Conservation (phyloP, 1,140 invertebrate species). For the Drosophila mauritiana region DNA sequence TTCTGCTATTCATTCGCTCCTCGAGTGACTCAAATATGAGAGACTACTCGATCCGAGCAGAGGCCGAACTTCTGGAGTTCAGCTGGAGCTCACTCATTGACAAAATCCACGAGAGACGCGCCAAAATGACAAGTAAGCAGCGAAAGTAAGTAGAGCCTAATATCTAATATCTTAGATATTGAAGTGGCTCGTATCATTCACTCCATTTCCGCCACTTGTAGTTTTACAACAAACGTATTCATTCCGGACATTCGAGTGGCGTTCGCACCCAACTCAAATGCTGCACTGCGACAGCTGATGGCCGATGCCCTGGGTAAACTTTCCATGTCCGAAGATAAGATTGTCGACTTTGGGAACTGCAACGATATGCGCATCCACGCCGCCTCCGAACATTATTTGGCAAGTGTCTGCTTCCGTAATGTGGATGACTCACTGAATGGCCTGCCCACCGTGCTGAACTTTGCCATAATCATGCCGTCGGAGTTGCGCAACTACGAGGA, state of each 20-base stretch:
- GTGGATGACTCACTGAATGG: conserved; percentile 17
- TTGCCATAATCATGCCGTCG: conserved; percentile 44
- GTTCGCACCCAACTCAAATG: conserved; percentile 33
- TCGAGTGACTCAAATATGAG: neutral
- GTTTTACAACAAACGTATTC: conserved; percentile 31
- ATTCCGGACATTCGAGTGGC: conserved; percentile 31
- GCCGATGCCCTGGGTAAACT: neutral
- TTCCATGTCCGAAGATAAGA: neutral
- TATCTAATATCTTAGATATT: neutral
- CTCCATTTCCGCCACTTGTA: neutral
- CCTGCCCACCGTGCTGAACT: conserved; percentile 21
- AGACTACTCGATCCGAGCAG: neutral
- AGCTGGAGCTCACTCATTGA: neutral
- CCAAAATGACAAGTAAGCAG: neutral
- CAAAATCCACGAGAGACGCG: conserved; percentile 1
- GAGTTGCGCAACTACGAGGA: conserved; percentile 44
- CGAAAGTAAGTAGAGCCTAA: conserved; percentile 4
- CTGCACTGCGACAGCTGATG: conserved; percentile 21
- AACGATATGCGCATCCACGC: conserved; percentile 14
- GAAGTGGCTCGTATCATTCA: too few species aligned
- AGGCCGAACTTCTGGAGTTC: neutral
- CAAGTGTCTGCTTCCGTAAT: conserved; percentile 46
- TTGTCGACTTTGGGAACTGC: conserved; percentile 16
- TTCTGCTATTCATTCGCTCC: neutral
- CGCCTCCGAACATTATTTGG: conserved; percentile 29